Conservation (phyloP, 2,797 vertebrate species). For the Leptatherina wallacei region DNA sequence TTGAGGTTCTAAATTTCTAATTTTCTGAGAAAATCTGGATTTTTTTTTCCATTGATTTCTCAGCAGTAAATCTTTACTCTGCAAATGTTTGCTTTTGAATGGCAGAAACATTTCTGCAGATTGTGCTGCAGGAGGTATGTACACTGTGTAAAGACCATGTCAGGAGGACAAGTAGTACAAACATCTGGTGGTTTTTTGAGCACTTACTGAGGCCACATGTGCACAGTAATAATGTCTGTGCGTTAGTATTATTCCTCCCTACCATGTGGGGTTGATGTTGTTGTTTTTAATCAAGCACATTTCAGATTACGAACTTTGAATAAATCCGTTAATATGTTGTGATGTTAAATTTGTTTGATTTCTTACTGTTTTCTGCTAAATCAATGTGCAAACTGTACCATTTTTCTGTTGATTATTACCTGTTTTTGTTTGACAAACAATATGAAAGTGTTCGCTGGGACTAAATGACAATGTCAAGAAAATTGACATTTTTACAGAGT, state of each 20-base stretch:
- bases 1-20: neutral
- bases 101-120: neutral
- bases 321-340: neutral
- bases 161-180: neutral
- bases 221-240: constrained; percentile 1
- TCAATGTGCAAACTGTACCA: neutral
- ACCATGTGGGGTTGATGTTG: constrained; percentile 43
- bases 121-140: neutral
- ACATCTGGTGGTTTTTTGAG: neutral
- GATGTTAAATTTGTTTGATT: neutral
- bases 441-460: neutral
- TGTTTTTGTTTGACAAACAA: neutral
- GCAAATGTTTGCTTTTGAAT: neutral
- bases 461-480: constrained; percentile 1
- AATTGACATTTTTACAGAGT: neutral
- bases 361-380: neutral
- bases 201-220: constrained; percentile 13
- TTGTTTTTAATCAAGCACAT: constrained; percentile 17
- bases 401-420: neutral
- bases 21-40: neutral
- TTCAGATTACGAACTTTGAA: constrained; percentile 19
- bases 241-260: constrained; percentile 31
- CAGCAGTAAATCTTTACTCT: neutral
- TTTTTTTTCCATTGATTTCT: neutral
- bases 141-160: constrained; percentile 10